Evolutionary conservation across 2,113 vertebrate genomes (phyloP), one percentile per base, ranked within the genome.

Genomic region (Ailurus styani): DNA sequence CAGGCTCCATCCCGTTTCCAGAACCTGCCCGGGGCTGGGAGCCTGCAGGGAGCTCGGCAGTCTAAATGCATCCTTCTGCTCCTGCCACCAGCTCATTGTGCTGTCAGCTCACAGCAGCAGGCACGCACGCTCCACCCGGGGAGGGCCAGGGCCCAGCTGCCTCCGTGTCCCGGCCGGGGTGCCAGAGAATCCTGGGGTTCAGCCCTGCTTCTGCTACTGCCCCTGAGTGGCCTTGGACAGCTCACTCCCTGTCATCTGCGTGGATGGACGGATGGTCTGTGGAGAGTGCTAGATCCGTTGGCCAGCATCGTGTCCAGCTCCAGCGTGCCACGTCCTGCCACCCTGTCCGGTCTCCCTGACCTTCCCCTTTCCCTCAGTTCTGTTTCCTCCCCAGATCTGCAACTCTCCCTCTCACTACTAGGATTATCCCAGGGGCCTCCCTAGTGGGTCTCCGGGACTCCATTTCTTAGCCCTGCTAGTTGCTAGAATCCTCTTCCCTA

Each of bases 31-130:
- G 3, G 50, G 68, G 9, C 72, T 25, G 29, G 72, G 25, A 91
- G 77, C 85, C 91, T 11, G 4, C 50, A 29, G 90, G 88, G 77
- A 87, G 23, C 88, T 86, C 73, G 75, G 91, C 85, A 0, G 0
- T 95, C 94, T 29, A 52, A 21, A 78, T 5, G 37, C 57, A 93
- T 93, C 90, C 1, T 1, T 86, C 73, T 66, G 68, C n/a, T 45
- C 50, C 91, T 75, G 94, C 90, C 81, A n/a, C 93, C 55, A 0
- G 1, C 83, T 64, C n/a, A 1, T 60, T 7, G 12, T 18, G 40
- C 90, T 96, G 96, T 97, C 98, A 66, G 84, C 66, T 94, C 60
- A 0, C 7, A 70, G 84, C 81, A 81, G 94, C 0, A 1, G 91
- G 60, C 31, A 12, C 0, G 1, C n/a, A 12, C 62, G 9, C 62